Conservation (phyloP, 2,888 invertebrate genomes). For the Drosophila maculinotata region DNA sequence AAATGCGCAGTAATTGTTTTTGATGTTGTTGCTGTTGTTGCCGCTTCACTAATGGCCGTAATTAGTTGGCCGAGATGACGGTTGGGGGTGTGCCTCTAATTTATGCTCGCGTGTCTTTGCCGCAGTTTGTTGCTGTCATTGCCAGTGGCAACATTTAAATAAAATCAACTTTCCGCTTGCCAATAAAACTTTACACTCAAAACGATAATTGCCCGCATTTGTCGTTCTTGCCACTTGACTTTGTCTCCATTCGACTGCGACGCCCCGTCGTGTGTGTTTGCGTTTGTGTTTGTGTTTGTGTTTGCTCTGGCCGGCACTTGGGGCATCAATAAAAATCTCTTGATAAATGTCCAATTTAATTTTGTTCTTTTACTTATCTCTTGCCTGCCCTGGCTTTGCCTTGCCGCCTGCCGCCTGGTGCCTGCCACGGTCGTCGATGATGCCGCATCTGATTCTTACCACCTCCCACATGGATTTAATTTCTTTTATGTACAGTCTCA, state of each 20-base stretch:
- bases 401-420: conserved; percentile 3
- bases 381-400: conserved; percentile 37
- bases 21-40: conserved; percentile 65
- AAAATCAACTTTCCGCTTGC: conserved; percentile 56
- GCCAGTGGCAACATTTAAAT: conserved; percentile 74
- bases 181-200: conserved; percentile 80
- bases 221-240: conserved; percentile 63
- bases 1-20: conserved; percentile 84
- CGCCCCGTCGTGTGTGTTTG: conserved; percentile 26
- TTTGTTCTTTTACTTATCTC: conserved; percentile 80
- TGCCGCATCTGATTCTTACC: conserved; percentile 24
- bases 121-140: conserved; percentile 53
- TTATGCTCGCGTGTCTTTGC: conserved; percentile 73
- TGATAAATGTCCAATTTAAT: conserved; percentile 84
- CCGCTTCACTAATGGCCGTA: conserved; percentile 71
- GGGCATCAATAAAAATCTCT: conserved; percentile 83
- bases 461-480: conserved; percentile 57
- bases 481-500: conserved; percentile 46
- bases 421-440: conserved; percentile 10
- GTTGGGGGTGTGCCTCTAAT: conserved; percentile 43
- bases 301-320: conserved; percentile 59
- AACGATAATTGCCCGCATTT: conserved; percentile 78
- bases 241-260: conserved; percentile 35
- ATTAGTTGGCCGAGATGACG: conserved; percentile 67
- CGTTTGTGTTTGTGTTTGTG: neutral